Base-by-base conservation (phyloP, 2,113 vertebrate species). In the Chloropsis hardwickii region DNA sequence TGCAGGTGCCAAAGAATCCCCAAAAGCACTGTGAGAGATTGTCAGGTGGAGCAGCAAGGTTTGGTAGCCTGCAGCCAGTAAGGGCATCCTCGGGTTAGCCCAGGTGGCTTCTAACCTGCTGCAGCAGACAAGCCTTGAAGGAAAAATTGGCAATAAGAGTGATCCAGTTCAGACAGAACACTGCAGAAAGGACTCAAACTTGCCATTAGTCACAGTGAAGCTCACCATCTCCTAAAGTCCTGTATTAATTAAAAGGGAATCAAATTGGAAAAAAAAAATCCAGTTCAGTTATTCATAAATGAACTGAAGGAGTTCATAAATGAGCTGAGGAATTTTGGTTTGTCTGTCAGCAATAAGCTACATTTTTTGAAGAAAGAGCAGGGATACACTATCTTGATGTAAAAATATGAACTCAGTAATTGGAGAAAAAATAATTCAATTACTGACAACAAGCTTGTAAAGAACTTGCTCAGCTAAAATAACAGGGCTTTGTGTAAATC, bases 381-480 rank as follows among this genome's bases (percentile, higher is more conserved):
- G 51, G 81, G 60, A 47, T 31, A 29, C 3, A 10, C 35, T 79
- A 66, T 88, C 86, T 73, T 83, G 86, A 86, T 81, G 50, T 53
- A 91, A 88, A 94, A 88, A 72, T 29, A 92, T 29, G 10, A 79
- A 77, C 28, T 56, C 28, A 13, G 35, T 79, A 67, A 88, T 3
- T 45, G 44, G 67, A 77, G 37, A 62, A 70, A 91, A 73, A 93
- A 84, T 74, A 78, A 82, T 51, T 62, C 57, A 29, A 27, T 76
- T 47, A 54, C 62, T 82, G 88, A 92, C 88, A 96, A 79, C 33
- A 66, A 61, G 22, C 39, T 80, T 73, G 58, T 73, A 82, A 93
- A 88, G 86, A 90, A 86, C 60, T 42, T 86, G 56, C 67, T 94
- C 39, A 62, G 86, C 67, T 83, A 58, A 93, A 96, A 90, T 88